phyloP scores from a whole-genome alignment of 35 echinoderm and acorn worm species.

The Heliocidaris erythrogramma region DNA sequence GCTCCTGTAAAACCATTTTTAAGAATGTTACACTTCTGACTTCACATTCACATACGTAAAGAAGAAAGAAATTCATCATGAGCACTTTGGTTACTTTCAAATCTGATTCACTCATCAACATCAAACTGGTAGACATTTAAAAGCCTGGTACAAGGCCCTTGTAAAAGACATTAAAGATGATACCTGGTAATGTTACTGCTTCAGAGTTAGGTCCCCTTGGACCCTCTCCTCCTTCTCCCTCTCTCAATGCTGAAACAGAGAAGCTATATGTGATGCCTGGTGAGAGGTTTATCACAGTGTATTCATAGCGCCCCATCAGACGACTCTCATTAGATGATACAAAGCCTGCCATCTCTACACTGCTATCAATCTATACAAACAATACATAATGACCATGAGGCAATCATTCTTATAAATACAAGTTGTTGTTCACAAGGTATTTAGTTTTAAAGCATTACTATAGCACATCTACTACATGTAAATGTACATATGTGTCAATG shows the following conservation, averaged over 20 bases:
- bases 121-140: too few relatives aligned
- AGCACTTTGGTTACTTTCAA: too few relatives aligned
- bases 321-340: background rate
- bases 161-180: background rate
- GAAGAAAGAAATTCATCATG: too few relatives aligned
- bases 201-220: slow-evolving; percentile 46
- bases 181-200: slow-evolving; percentile 26
- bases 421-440: too few relatives aligned
- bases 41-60: too few relatives aligned
- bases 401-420: background rate
- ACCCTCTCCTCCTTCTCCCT: slow-evolving; percentile 61
- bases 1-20: too few relatives aligned
- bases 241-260: slow-evolving; percentile 60
- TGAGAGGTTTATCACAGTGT: slow-evolving; percentile 12
- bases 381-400: background rate
- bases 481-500: too few relatives aligned
- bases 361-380: background rate
- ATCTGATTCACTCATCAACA: too few relatives aligned
- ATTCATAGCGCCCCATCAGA: background rate
- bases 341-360: background rate
- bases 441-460: too few relatives aligned
- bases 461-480: too few relatives aligned
- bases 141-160: background rate
- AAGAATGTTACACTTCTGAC: too few relatives aligned
- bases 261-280: slow-evolving; percentile 49